Evolutionary conservation across 2,888 invertebrate genomes (phyloP).

Genomic region (Macrophya alboannulata): DNA sequence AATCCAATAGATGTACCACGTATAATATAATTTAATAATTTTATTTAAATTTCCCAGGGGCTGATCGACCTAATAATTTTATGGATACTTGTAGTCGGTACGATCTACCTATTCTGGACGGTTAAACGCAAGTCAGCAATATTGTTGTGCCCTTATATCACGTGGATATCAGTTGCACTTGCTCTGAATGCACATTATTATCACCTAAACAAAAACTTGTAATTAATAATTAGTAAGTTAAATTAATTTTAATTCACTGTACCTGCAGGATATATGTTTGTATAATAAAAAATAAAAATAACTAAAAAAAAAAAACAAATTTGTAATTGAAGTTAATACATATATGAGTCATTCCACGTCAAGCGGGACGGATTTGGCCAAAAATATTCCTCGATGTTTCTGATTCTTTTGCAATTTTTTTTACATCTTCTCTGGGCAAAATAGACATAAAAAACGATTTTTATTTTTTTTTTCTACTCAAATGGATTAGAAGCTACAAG

Average conservation of each 20-base stretch:
- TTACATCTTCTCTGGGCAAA: too few relatives aligned
- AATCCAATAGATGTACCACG: background rate
- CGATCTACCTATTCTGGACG: slow-evolving; percentile 31
- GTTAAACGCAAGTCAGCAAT: background rate
- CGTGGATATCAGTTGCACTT: slow-evolving; percentile 26
- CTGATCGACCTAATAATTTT: background rate
- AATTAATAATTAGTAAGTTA: slow-evolving; percentile 4
- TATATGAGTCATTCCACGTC: too few relatives aligned
- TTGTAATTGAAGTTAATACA: too few relatives aligned
- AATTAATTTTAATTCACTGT: background rate
- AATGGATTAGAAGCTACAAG: too few relatives aligned
- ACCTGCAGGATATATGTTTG: background rate
- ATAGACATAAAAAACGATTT: too few relatives aligned
- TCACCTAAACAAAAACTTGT: slow-evolving; percentile 2
- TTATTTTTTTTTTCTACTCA: too few relatives aligned
- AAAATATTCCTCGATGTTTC: too few relatives aligned
- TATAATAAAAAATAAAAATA: background rate
- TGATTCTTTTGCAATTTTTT: too few relatives aligned
- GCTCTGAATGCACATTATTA: slow-evolving; percentile 40
- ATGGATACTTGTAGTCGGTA: slow-evolving; percentile 35
- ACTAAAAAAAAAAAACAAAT: background rate
- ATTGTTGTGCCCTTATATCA: slow-evolving; percentile 18
- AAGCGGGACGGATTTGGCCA: too few relatives aligned
- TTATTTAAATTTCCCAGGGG: background rate
- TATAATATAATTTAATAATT: background rate